Evolutionary conservation across 2,888 invertebrate genomes (phyloP).

Genomic region (Pycnomerus fuliginosus): DNA sequence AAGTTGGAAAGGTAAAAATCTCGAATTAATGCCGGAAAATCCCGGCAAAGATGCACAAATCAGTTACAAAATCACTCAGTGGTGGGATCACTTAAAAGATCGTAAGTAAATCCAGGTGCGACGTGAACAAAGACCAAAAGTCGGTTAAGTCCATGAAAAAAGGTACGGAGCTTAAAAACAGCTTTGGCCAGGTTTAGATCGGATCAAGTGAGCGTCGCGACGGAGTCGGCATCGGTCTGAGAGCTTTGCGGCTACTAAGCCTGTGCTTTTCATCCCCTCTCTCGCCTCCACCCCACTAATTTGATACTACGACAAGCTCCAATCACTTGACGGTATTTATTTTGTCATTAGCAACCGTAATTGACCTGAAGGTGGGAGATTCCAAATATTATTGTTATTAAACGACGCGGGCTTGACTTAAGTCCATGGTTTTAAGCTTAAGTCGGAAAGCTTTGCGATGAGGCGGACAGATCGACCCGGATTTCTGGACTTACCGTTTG

Average conservation of each 20-base stretch:
- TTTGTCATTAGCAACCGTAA: constrained; percentile 45
- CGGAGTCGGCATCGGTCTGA: constrained; percentile 52
- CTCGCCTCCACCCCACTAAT: constrained; percentile 37
- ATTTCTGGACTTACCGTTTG: constrained; percentile 33
- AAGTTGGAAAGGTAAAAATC: no score
- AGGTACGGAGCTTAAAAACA: constrained; percentile 53
- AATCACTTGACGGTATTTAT: constrained; percentile 51
- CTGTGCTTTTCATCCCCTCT: constrained; percentile 45
- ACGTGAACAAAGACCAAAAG: constrained; percentile 53
- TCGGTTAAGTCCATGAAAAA: constrained; percentile 54
- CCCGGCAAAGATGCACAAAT: constrained; percentile 46
- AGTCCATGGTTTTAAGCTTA: constrained; percentile 32
- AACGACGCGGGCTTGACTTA: constrained; percentile 27
- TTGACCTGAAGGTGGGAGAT: constrained; percentile 23
- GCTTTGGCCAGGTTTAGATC: constrained; percentile 53
- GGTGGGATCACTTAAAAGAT: constrained; percentile 47
- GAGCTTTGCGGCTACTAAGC: constrained; percentile 54
- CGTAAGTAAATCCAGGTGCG: constrained; percentile 52
- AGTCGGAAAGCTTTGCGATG: constrained; percentile 32
- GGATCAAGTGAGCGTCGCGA: constrained; percentile 55
- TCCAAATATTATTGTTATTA: constrained; percentile 29
- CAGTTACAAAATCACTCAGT: constrained; percentile 49
- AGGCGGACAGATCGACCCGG: constrained; percentile 34
- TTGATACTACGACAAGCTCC: constrained; percentile 48
- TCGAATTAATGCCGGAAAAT: constrained; percentile 24